A percentile compares a stretch with the other conserved stretches of the same genome.
These are phyloP conservation scores for Seriola dumerili DNA, from an alignment of 2,113 vertebrate species.

Conservation along the genomic window DNA sequence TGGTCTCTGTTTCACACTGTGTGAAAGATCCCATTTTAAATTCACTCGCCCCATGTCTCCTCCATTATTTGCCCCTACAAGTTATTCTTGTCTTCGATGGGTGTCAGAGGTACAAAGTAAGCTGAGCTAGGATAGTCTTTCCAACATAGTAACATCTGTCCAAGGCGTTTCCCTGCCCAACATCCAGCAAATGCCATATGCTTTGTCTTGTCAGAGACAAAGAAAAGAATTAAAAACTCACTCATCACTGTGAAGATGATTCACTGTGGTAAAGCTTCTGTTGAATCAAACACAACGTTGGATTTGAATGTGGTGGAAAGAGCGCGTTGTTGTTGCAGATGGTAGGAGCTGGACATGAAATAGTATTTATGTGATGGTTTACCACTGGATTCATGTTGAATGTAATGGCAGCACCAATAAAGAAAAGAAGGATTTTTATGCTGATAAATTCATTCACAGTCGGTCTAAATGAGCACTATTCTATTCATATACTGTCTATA, in stretches of 20 bases:
- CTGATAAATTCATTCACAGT: not conserved
- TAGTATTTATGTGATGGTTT: slow-evolving; percentile 12
- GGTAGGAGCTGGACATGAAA: not conserved
- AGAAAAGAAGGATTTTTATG: too few species aligned
- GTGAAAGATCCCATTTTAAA: not conserved
- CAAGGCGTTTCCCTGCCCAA: too few species aligned
- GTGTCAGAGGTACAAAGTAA: too few species aligned
- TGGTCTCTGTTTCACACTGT: not conserved
- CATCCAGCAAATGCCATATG: too few species aligned
- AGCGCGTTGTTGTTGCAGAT: slow-evolving; percentile 12
- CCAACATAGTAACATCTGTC: too few species aligned
- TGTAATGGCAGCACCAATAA: not conserved
- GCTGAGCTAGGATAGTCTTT: too few species aligned
- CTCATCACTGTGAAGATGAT: not conserved
- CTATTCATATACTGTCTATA: not conserved
- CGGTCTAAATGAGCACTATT: not conserved
- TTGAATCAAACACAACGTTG: not conserved
- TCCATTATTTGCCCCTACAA: too few species aligned
- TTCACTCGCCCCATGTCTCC: not conserved
- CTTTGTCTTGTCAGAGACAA: not conserved
- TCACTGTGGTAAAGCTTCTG: not conserved
- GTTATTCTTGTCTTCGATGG: too few species aligned
- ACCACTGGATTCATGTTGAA: slow-evolving; percentile 10
- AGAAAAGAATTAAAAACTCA: not conserved
- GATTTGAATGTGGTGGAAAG: not conserved